These are phyloP conservation scores for Drosophila yooni DNA, from an alignment of 2,888 invertebrate species.

Conservation along the genomic window DNA sequence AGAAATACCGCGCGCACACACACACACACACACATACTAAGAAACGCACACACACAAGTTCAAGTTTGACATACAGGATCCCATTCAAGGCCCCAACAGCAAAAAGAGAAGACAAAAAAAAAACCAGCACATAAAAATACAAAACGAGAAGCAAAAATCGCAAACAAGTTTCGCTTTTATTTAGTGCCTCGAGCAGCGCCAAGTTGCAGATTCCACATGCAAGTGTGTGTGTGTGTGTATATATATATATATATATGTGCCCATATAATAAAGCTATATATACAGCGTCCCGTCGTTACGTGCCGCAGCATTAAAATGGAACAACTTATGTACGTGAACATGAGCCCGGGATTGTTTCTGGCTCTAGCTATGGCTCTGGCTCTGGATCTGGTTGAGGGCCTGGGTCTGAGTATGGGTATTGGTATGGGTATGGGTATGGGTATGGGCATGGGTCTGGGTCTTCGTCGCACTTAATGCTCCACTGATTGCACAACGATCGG, in stretches of 20 bases:
- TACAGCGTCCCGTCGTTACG: slow-evolving; percentile 62
- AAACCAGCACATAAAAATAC: slow-evolving; percentile 16
- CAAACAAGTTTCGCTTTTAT: slow-evolving; percentile 81
- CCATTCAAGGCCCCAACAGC: slow-evolving; percentile 80
- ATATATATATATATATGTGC: slow-evolving; percentile 20
- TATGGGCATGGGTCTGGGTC: slow-evolving; percentile 22
- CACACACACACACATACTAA: slow-evolving; percentile 30
- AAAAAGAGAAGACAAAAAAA: slow-evolving; percentile 26
- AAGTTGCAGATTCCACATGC: slow-evolving; percentile 70
- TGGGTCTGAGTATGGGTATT: slow-evolving; percentile 1
- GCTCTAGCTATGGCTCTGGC: slow-evolving; percentile 2
- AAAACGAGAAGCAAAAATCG: slow-evolving; percentile 46
- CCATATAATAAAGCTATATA: slow-evolving; percentile 49
- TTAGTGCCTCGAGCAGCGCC: slow-evolving; percentile 75
- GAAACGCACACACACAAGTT: slow-evolving; percentile 56
- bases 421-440: not conserved
- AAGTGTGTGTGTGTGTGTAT: slow-evolving; percentile 26
- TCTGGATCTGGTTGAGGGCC: slow-evolving; percentile 17
- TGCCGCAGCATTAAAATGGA: slow-evolving; percentile 80
- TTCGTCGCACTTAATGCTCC: slow-evolving; percentile 79
- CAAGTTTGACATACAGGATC: slow-evolving; percentile 79
- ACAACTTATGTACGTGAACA: slow-evolving; percentile 59
- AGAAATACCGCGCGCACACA: slow-evolving; percentile 58
- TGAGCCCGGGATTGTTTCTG: slow-evolving; percentile 18
- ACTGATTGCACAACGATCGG: slow-evolving; percentile 83